Evolutionary conservation across 2,797 vertebrate genomes (phyloP).

Genomic region (Danio choprae): DNA sequence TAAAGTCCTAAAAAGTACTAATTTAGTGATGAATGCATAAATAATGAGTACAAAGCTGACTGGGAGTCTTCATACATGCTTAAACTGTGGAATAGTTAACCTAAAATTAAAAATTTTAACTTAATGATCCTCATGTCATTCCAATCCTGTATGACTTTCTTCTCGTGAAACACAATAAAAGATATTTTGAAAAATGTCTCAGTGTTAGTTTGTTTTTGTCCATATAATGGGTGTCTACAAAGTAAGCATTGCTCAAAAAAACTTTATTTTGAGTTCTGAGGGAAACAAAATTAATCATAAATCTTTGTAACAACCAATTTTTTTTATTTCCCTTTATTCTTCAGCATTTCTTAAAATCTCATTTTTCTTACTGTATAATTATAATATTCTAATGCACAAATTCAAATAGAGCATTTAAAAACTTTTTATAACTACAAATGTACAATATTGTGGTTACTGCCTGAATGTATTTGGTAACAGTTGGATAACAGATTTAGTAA

Average conservation of each 20-base stretch:
- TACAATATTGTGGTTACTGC: too few relatives aligned
- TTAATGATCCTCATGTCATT: background rate
- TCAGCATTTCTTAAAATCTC: too few relatives aligned
- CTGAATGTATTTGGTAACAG: too few relatives aligned
- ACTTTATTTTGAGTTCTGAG: background rate
- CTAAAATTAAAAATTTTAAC: background rate
- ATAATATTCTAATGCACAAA: too few relatives aligned
- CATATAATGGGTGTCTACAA: background rate
- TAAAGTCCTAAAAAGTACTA: background rate
- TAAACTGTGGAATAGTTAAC: background rate
- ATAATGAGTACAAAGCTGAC: background rate
- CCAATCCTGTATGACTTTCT: background rate
- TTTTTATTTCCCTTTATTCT: too few relatives aligned
- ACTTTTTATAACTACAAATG: too few relatives aligned
- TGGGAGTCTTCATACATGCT: background rate
- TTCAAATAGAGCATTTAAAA: too few relatives aligned
- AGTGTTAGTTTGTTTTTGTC: background rate
- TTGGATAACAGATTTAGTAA: too few relatives aligned
- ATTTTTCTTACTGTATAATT: too few relatives aligned
- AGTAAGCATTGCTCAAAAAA: background rate
- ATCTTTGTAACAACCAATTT: background rate
- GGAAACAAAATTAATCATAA: background rate
- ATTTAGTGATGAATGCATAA: constrained; percentile 1
- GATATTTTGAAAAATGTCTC: background rate
- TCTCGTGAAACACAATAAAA: background rate